These are phyloP conservation scores for Drosophila setosimentum DNA, from an alignment of 2,888 invertebrate genomes.

Conservation along the genomic window DNA sequence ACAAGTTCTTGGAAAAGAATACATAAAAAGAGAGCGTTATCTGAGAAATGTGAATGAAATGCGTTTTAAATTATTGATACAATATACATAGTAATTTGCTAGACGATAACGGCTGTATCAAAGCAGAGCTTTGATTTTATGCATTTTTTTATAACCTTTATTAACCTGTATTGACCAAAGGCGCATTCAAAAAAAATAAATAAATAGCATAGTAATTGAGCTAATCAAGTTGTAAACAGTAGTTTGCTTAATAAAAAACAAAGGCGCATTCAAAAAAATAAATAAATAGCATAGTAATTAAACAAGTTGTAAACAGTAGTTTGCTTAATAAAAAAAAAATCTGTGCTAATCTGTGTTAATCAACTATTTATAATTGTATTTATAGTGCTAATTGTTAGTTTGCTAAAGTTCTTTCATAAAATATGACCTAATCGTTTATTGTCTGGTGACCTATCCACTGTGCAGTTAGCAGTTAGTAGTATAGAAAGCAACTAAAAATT, in stretches of 20 bases:
- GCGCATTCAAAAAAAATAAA: not conserved
- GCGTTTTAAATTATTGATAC: constrained; percentile 9
- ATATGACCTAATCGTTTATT: not conserved
- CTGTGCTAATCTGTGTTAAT: not conserved
- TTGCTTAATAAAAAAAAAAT: not conserved
- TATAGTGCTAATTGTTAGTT: not conserved
- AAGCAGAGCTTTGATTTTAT: too few species aligned
- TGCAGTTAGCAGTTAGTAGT: not conserved
- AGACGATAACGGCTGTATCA: not conserved
- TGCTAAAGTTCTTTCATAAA: too few species aligned
- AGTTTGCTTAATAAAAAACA: not conserved
- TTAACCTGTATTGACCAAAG: not conserved
- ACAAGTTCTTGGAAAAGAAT: constrained; percentile 18
- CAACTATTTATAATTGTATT: not conserved
- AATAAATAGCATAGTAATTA: too few species aligned
- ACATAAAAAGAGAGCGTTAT: constrained; percentile 1
- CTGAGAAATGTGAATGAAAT: constrained; percentile 35
- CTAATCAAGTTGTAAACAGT: not conserved
- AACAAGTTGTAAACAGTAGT: not conserved
- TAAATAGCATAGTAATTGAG: not conserved
- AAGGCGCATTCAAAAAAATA: not conserved
- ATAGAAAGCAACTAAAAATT: not conserved
- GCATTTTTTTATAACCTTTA: not conserved
- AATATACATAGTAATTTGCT: not conserved
- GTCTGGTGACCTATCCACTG: not conserved